Base-by-base conservation (phyloP, 1,140 invertebrate genomes). In the Arion vulgaris region DNA sequence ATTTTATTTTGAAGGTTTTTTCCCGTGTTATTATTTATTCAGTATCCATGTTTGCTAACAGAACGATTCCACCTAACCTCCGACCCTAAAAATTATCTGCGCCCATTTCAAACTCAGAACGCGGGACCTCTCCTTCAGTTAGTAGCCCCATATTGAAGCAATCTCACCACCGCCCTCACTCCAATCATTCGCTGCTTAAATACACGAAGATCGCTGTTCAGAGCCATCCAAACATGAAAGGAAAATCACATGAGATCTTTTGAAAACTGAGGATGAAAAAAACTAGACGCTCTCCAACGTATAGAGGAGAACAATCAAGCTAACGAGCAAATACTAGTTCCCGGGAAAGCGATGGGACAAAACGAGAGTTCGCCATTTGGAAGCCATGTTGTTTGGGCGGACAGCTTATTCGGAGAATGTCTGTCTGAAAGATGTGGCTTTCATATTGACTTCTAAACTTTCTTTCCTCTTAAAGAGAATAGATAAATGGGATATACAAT, bases 301-400 rank as follows among this genome's bases (percentile, higher is more conserved):
- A 51, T 49, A 49, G 45, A n/a, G 73, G 41, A 49, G 73, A 53
- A 75, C 73, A 75, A 75, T 75, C n/a, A 49, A 75, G n/a, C 73
- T 75, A 75, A 75, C 73, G 73, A 75, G 73, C 73, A 75, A 51
- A 75, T 36, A 75, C 28, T 66, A 66, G 62, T 66, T 66, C 62
- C 5, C 62, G 62, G n/a, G 62, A 34, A 66, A 75, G 45, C 17
- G 36, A 13, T 4, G 71, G 71, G 9, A 0, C 2, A 45, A 2
- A 15, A 75, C 73, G 73, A 75, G 73, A 75, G 41, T 75, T 75
- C 73, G 45, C 36, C 73, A 75, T 75, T 75, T 75, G 32, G 39
- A 75, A 19, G 41, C 38, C 73, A 34, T 49, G 32, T 75, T 75
- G 62, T 28, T 66, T 66, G 11, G 62, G 1, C 7, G n/a, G 62